Base-by-base conservation (phyloP, 2,113 vertebrate species). In the Pelobates fuscus region DNA sequence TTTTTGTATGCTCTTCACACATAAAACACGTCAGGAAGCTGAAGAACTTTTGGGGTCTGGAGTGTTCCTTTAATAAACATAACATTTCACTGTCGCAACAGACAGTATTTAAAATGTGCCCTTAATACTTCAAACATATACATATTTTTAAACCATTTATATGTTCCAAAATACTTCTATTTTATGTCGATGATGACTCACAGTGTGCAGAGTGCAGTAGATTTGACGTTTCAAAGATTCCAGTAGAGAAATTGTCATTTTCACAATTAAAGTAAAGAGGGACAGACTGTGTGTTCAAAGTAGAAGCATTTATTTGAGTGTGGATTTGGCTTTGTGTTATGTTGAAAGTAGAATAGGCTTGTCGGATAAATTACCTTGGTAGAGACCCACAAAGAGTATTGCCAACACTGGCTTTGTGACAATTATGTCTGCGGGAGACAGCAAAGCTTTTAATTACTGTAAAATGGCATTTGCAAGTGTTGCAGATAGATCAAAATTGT, bases 391-490 rank as follows among this genome's bases (percentile, higher is more conserved):
- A 30, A 43, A 12, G 20, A 41, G 30, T 43, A 30, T 65, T 44
- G 20, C 32, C 20, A 65, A 14, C 37, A 23, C 32, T 65, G 62
- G 62, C 62, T 43, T 24, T 21, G 12, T n/a, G 21, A 43, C 43
- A 65, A 43, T 65, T 41, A 24, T 43, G 32, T 65, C 62, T 43
- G 32, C 20, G 21, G 20, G 20, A 65, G 62, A 24, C 62, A 43
- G 60, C n/a, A 65, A 65, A 41, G 37, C 37, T 43, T 65, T 41
- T 65, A 65, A 65, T 65, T 65, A 43, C 60, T n/a, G n/a, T 17
- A 20, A 8, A 63, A 17, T 20, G 8, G 29, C 17, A 21, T 26
- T 63, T 63, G 60, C 30, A 10, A 63, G 60, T 37, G 52, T 6
- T 55, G 52, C 52, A 55, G 21, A 55, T 5, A 23, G 52, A 55